Percentiles rank a stretch among this genome's conserved stretches.
These are phyloP conservation scores for Bombus superbus DNA, from an alignment of 1,140 invertebrate species.

Conservation along the genomic window DNA sequence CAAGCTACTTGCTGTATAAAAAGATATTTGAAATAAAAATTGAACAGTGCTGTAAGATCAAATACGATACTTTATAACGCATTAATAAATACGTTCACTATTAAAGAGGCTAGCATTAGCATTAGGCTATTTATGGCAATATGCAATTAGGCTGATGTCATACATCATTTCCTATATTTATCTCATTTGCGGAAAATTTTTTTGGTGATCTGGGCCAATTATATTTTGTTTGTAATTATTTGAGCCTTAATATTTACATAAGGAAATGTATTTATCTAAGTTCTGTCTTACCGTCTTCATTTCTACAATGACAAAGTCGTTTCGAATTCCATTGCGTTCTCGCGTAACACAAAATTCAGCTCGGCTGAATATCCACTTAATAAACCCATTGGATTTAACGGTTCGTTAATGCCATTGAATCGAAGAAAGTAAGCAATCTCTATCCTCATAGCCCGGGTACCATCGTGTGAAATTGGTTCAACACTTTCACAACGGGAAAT, in stretches of 20 bases:
- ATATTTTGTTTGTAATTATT: too few relatives aligned
- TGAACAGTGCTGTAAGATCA: too few relatives aligned
- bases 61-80: too few relatives aligned
- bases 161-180: neutral
- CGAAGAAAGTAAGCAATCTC: constrained; percentile 17
- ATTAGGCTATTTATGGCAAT: too few relatives aligned
- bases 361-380: neutral
- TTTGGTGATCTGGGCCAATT: neutral
- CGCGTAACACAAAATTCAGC: neutral
- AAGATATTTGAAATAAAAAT: too few relatives aligned
- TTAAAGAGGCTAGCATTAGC: too few relatives aligned
- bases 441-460: neutral
- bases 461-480: neutral
- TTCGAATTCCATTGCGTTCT: neutral
- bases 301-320: neutral
- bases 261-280: neutral
- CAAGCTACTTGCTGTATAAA: too few relatives aligned
- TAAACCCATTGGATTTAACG: neutral
- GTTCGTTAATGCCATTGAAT: constrained; percentile 14
- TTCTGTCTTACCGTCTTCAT: neutral
- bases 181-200: neutral
- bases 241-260: too few relatives aligned
- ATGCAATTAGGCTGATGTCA: too few relatives aligned
- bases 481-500: constrained; percentile 17
- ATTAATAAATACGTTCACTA: too few relatives aligned